Percentiles rank a stretch among this genome's conserved stretches.
Evolutionary conservation across 1,140 invertebrate genomes (phyloP).

Genomic region (Papilio polyxenes): DNA sequence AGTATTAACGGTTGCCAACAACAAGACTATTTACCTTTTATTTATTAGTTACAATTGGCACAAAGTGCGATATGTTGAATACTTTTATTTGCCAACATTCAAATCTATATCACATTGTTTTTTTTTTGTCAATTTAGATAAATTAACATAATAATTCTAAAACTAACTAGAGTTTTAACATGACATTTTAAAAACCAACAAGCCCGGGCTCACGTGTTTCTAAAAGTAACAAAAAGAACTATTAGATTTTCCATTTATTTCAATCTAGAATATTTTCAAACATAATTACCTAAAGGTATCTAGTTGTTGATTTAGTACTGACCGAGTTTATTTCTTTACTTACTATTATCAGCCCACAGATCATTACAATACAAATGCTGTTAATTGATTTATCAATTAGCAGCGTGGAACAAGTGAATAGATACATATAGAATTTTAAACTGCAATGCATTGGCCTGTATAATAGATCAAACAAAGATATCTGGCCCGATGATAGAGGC

Average conservation of each 20-base stretch:
- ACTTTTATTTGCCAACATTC: conserved; percentile 28
- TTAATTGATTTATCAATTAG: conserved; percentile 36
- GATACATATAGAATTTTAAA: conserved; percentile 2
- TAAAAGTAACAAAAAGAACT: not conserved
- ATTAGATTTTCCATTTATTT: not conserved
- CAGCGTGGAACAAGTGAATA: conserved; percentile 14
- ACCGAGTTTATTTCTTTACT: conserved; percentile 3
- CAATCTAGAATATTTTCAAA: not conserved
- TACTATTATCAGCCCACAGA: conserved; percentile 20
- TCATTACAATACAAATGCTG: conserved; percentile 34
- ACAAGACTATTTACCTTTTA: not conserved
- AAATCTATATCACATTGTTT: not conserved
- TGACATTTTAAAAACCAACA: no score
- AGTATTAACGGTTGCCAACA: not conserved
- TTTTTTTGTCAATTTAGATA: not conserved
- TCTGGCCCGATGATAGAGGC: no score
- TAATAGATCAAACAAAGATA: no score
- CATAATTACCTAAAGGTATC: not conserved
- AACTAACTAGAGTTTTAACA: not conserved
- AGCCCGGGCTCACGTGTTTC: no score
- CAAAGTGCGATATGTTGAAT: not conserved
- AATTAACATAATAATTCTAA: not conserved
- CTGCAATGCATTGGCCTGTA: not conserved
- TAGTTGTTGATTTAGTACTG: not conserved
- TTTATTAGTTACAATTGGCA: conserved; percentile 12